Base-by-base conservation (phyloP, 2,797 vertebrate species). In the Podargus strigoides region DNA sequence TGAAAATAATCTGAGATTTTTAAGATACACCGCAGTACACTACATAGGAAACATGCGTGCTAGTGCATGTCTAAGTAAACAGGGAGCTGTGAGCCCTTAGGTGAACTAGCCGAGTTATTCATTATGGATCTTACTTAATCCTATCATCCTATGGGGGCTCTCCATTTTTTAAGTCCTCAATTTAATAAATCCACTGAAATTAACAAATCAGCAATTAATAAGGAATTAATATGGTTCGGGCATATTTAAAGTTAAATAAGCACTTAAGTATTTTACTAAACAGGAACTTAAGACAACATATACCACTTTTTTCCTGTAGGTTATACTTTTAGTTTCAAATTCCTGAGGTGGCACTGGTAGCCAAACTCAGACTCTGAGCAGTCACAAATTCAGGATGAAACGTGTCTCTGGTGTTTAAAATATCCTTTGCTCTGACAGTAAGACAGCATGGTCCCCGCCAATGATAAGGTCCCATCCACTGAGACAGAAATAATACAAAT, bases 121-220 rank as follows among this genome's bases (percentile, higher is more conserved):
- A 91, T 49, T 7, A 4, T 13, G 76, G 50, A 93, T 72, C 53
- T 83, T 70, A 52, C 46, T 58, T 4, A 79, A 59, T 36, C 88
- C 74, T 90, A 3, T 32, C 81, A 82, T 89, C 86, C 93, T 94
- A 50, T 10, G 22, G 90, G 81, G 93, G 52, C 24, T 63, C 49
- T 72, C 84, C 11, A 47, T 64, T 87, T 83, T 74, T 85, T 72
- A 34, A 92, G 49, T 74, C 78, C 93, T 79, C 84, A 75, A 60
- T 92, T 96, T 92, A 90, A 93, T 83, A 93, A 92, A 95, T n/a
- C 75, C 53, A 90, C 36, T 87, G 34, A 79, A 95, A 87, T 86
- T 89, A 94, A 85, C 67, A 82, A 70, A 87, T 89, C 60, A 42
- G 90, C 52, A 82, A 41, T 93, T 88, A 94, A 70, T 67, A 87